Base-by-base conservation (phyloP, 1,140 invertebrate genomes). In the Scylla paramamosain region DNA sequence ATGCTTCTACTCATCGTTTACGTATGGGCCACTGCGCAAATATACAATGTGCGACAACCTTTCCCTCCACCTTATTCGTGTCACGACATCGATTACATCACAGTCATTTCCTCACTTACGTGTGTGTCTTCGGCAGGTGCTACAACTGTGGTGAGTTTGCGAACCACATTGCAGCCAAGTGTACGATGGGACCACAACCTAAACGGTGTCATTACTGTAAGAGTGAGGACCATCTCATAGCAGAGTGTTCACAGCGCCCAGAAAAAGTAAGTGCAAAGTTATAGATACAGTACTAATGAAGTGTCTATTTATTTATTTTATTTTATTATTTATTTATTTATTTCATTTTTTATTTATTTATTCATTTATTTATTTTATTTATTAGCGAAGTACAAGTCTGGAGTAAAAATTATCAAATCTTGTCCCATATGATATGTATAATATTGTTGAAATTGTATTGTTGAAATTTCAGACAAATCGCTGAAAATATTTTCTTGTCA, bases 141-240 rank as follows among this genome's bases (percentile, higher is more conserved):
- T 99, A 99, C 97, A 99, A 99, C 97, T 99, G 98, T 96, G 98
- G 98, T 8, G 98, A 99, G 97, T 98, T 99, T 97, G 98, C 98
- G 46, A 99, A 99, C 97, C 98, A 99, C 97, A 98, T 99, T 96
- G 98, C 98, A 32, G 98, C 98, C 83, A 98, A 99, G 97, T 99
- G 98, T 97, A 98, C 97, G 94, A 97, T 98, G 96, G 98, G 98
- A 25, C 98, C 98, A 93, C 98, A 98, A 97, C 98, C 98, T 96
- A 99, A 99, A 97, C 97, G 98, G 96, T 99, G 98, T 97, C 98
- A 99, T 97, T 98, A 98, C 96, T 99, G 98, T 97, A 98, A 98
- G 97, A 98, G 98, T 93, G 98, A 98, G 96, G 98, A 98, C 96
- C 98, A 99, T 97, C 97, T 99, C 29, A 98, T 99, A 95, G 98